Percentiles rank a stretch among this genome's conserved stretches.
Evolutionary conservation across 35 echinoderm and acorn worm genomes (phyloP).

Genomic region (Chiridota heheva): DNA sequence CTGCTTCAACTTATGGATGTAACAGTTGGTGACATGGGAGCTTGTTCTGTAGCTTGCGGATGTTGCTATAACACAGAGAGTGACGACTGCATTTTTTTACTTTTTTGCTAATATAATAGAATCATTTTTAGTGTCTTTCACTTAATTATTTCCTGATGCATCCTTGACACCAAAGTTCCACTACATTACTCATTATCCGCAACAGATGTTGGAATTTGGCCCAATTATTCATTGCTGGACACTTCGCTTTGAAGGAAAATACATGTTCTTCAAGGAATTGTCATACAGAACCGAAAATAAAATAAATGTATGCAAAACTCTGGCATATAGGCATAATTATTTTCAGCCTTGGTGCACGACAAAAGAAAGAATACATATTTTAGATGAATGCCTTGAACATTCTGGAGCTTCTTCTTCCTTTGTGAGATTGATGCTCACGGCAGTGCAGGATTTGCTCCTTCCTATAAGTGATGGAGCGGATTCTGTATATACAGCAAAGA

Average conservation of each 20-base stretch:
- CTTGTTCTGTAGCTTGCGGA: slow-evolving; percentile 20
- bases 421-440: slow-evolving; percentile 7
- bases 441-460: slow-evolving; percentile 11
- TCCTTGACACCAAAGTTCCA: slow-evolving; percentile 59
- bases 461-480: slow-evolving; percentile 14
- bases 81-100: neutral
- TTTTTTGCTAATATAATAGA: slow-evolving; percentile 58
- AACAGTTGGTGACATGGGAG: slow-evolving; percentile 11
- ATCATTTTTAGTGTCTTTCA: slow-evolving; percentile 18
- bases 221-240: slow-evolving; percentile 73
- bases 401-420: neutral
- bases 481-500: slow-evolving; percentile 28
- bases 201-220: slow-evolving; percentile 42
- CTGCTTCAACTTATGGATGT: slow-evolving; percentile 39
- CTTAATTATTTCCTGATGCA: slow-evolving; percentile 29
- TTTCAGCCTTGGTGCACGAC: slow-evolving; percentile 4
- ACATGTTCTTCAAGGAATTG: slow-evolving; percentile 72
- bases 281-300: slow-evolving; percentile 48
- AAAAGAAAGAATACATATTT: neutral
- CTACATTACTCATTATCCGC: slow-evolving; percentile 46
- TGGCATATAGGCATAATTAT: slow-evolving; percentile 51
- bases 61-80: neutral
- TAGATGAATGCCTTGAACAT: neutral
- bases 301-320: slow-evolving; percentile 52
- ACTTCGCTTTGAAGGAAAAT: slow-evolving; percentile 52